These are phyloP conservation scores for Cranoglanis bouderius DNA, from an alignment of 2,113 vertebrate genomes.

Conservation along the genomic window DNA sequence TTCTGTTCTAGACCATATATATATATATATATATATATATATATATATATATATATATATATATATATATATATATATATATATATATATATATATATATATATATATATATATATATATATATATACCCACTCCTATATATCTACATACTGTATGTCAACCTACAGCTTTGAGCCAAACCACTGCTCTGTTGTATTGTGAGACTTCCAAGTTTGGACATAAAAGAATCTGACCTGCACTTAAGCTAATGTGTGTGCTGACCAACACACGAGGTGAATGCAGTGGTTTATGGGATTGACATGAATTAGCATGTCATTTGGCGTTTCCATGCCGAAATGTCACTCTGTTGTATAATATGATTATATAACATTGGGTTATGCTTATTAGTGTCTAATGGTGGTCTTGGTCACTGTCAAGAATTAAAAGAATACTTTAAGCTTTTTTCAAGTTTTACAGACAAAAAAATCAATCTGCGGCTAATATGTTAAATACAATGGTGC, in stretches of 20 bases:
- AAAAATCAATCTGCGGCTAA: neutral
- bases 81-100: no score
- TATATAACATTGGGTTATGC: conserved; percentile 21
- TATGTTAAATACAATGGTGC: neutral
- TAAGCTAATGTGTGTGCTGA: neutral
- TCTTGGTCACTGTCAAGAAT: conserved; percentile 19
- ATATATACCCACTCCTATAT: neutral
- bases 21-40: no score
- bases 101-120: neutral
- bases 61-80: no score
- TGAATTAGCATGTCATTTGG: conserved; percentile 40
- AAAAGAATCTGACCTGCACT: neutral
- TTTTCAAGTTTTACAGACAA: neutral
- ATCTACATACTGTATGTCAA: neutral
- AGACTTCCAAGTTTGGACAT: neutral
- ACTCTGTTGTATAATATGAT: conserved; percentile 35
- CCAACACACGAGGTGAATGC: neutral
- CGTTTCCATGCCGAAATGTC: conserved; percentile 19
- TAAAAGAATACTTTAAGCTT: neutral
- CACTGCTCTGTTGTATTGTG: neutral
- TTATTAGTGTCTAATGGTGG: conserved; percentile 29
- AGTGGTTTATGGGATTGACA: conserved; percentile 27
- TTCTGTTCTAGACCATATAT: neutral
- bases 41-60: no score
- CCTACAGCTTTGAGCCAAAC: neutral